Evolutionary conservation across 1,140 invertebrate genomes (phyloP).

Genomic region (Saccostrea cuccullata): DNA sequence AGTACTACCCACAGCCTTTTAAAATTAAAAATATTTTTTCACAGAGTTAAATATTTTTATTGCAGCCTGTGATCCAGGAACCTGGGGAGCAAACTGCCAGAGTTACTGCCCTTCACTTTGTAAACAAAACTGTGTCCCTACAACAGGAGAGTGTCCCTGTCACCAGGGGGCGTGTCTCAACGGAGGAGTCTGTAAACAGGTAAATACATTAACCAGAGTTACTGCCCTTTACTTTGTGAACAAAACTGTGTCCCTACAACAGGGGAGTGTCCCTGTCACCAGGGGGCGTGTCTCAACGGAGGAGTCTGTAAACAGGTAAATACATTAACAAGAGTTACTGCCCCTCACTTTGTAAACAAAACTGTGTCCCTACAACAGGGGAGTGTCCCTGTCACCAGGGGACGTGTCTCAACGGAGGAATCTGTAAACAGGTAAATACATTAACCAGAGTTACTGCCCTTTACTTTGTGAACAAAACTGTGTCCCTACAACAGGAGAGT

Average conservation of each 20-base stretch:
- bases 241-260: not conserved
- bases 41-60: not conserved
- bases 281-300: not conserved
- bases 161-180: constrained; percentile 82
- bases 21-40: too few relatives aligned
- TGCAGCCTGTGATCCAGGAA: constrained; percentile 57
- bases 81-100: constrained; percentile 50
- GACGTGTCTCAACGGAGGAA: constrained; percentile 56
- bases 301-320: not conserved
- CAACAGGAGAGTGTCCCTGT: constrained; percentile 88
- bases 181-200: constrained; percentile 52
- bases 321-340: not conserved
- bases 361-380: constrained; percentile 80
- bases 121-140: constrained; percentile 64
- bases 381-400: constrained; percentile 90
- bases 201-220: constrained; percentile 6
- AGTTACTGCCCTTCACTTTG: too few relatives aligned
- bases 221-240: not conserved
- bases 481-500: not conserved
- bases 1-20: too few relatives aligned
- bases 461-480: too few relatives aligned
- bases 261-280: not conserved
- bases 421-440: constrained; percentile 42
- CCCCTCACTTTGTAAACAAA: constrained; percentile 66
- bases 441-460: not conserved